A percentile compares a stretch with the other conserved stretches of the same genome.
Evolutionary conservation across 30 jellyfish, hydroid and myxozoan genomes (phyloP).

Genomic region (Aurelia sp.): DNA sequence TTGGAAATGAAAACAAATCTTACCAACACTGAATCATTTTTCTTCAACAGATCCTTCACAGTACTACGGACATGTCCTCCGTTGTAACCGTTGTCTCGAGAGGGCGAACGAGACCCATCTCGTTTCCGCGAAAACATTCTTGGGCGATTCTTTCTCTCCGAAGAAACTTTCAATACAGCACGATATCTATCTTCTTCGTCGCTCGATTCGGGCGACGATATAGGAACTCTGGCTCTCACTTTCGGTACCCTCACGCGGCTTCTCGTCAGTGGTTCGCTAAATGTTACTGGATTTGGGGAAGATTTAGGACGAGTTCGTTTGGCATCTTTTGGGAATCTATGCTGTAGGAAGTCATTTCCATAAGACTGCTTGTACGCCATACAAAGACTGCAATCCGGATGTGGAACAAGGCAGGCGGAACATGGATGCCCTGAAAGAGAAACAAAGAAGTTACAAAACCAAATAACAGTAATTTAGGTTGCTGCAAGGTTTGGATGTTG

Average conservation of each 20-base stretch:
- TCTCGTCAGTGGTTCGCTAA: constrained; percentile 1
- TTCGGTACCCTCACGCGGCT: constrained; percentile 6
- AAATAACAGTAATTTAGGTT: no score
- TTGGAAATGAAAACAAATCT: not conserved
- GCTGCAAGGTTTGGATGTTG: no score
- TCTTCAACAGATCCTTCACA: constrained; percentile 70
- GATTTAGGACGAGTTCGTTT: not conserved
- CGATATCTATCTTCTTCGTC: constrained; percentile 58
- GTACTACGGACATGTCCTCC: constrained; percentile 57
- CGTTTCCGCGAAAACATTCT: constrained; percentile 29
- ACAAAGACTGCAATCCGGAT: constrained; percentile 68
- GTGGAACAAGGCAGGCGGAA: constrained; percentile 72
- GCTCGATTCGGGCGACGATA: constrained; percentile 18
- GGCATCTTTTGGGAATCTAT: constrained; percentile 35
- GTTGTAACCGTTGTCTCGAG: not conserved
- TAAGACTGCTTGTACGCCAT: constrained; percentile 67
- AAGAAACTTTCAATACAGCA: constrained; percentile 60
- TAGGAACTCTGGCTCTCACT: constrained; percentile 61
- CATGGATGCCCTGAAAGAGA: constrained; percentile 41
- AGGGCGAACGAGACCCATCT: not conserved
- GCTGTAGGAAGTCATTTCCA: constrained; percentile 50
- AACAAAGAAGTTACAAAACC: no score
- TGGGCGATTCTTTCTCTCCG: constrained; percentile 42
- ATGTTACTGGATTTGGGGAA: constrained; percentile 11
- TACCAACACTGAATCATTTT: constrained; percentile 85